phyloP scores from a whole-genome alignment of 2,113 vertebrate species.

The Acrocephalus kingi region DNA sequence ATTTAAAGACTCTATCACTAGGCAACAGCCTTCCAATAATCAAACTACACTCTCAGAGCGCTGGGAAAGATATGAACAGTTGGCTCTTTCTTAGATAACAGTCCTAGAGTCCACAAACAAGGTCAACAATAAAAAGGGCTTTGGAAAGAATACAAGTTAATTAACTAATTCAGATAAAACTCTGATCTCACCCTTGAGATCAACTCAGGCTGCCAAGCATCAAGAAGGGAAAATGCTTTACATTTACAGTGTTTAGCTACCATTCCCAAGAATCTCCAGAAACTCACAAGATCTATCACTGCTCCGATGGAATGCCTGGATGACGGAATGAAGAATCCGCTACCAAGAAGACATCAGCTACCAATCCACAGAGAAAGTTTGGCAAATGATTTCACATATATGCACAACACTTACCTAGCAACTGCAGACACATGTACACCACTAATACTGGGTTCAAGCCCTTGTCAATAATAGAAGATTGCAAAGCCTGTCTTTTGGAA shows the following conservation, averaged over 20 bases:
- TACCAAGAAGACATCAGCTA: not conserved
- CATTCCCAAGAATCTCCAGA: not conserved
- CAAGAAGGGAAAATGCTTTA: not conserved
- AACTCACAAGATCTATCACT: not conserved
- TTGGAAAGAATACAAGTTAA: not conserved
- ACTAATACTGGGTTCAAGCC: not conserved
- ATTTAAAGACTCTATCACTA: not conserved
- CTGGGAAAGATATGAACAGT: not conserved
- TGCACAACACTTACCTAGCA: not conserved
- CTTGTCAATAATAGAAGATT: not conserved
- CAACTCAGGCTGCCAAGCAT: not conserved
- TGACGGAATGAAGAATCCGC: not conserved
- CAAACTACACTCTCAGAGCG: not conserved
- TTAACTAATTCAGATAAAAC: not conserved
- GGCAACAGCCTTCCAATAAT: not conserved
- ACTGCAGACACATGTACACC: not conserved
- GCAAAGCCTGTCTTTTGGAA: not conserved
- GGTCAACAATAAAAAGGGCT: not conserved
- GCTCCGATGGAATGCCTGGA: not conserved
- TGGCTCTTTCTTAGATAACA: not conserved
- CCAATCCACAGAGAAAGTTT: not conserved
- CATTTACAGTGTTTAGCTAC: not conserved
- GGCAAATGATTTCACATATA: slow-evolving; percentile 5
- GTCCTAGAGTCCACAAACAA: not conserved
- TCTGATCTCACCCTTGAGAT: not conserved